A percentile compares a stretch with the other conserved stretches of the same genome.
These are phyloP conservation scores for Melanotaenia pygmaea DNA, from an alignment of 2,797 vertebrate genomes.

Conservation along the genomic window DNA sequence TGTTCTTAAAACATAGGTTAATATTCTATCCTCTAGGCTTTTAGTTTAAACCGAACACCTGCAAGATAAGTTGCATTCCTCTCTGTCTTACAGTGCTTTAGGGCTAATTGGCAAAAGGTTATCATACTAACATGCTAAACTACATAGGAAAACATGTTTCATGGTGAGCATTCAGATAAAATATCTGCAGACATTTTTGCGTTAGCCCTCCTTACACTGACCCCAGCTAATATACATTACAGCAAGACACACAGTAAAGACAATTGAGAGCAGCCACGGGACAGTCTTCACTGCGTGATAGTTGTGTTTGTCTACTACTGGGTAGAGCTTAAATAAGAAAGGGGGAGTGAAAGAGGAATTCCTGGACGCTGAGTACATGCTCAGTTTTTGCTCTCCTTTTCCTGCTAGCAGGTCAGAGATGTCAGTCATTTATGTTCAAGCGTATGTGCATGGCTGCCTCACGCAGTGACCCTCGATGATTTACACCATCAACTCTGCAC, in stretches of 20 bases:
- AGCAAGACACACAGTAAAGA: constrained; percentile 6
- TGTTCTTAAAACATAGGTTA: too few species aligned
- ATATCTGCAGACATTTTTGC: neutral
- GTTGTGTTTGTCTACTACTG: constrained; percentile 31
- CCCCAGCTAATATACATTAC: constrained; percentile 2
- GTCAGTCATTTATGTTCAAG: constrained; percentile 60
- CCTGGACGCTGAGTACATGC: constrained; percentile 70
- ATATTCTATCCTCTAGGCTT: too few species aligned
- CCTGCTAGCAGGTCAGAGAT: constrained; percentile 38
- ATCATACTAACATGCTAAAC: neutral
- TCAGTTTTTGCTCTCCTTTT: constrained; percentile 63
- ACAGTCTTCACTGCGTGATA: constrained; percentile 32
- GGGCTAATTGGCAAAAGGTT: too few species aligned
- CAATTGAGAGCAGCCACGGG: constrained; percentile 7
- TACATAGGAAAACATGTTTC: neutral
- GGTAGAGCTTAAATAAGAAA: constrained; percentile 54
- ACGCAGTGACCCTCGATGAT: constrained; percentile 57
- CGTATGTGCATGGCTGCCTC: constrained; percentile 28
- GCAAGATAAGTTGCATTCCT: too few species aligned
- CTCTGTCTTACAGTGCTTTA: too few species aligned
- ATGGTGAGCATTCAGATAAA: neutral
- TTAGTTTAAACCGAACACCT: too few species aligned
- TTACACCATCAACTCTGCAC: constrained; percentile 66
- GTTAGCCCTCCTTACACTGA: neutral
- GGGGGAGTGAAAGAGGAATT: constrained; percentile 65